phyloP scores from a whole-genome alignment of 1,140 invertebrate species.

The Drosophila tropicalis region DNA sequence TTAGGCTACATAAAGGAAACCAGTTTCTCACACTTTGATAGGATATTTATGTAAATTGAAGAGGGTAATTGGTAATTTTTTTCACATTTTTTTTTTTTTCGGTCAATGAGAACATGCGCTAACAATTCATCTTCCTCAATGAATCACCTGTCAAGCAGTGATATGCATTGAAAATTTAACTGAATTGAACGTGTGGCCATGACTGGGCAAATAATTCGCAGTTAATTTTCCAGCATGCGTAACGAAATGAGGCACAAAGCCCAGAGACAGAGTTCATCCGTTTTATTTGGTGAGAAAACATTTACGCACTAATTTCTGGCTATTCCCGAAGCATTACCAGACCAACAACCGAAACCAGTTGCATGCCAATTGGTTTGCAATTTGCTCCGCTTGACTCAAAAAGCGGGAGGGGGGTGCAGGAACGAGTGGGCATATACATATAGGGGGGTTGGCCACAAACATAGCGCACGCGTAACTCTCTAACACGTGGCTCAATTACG shows the following conservation, averaged over 20 bases:
- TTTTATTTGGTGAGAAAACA: conserved; percentile 83
- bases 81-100: conserved; percentile 16
- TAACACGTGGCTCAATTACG: conserved; percentile 81
- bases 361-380: conserved; percentile 82
- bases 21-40: conserved; percentile 37
- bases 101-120: conserved; percentile 19
- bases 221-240: conserved; percentile 79
- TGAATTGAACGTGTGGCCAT: conserved; percentile 68
- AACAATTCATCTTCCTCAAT: conserved; percentile 57
- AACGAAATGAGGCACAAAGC: conserved; percentile 74
- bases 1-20: not conserved
- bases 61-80: conserved; percentile 33
- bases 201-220: conserved; percentile 73
- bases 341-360: conserved; percentile 65
- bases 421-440: not conserved
- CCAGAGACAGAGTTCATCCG: conserved; percentile 9
- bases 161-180: conserved; percentile 68
- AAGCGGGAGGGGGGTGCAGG: not conserved
- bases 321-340: conserved; percentile 39
- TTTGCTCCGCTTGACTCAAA: conserved; percentile 66
- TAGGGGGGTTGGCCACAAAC: conserved; percentile 57
- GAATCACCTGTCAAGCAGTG: conserved; percentile 63
- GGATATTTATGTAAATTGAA: conserved; percentile 12
- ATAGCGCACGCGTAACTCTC: conserved; percentile 70
- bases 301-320: conserved; percentile 82